These are phyloP conservation scores for Psittacus erithacus DNA, from an alignment of 2,113 vertebrate species.

Conservation along the genomic window DNA sequence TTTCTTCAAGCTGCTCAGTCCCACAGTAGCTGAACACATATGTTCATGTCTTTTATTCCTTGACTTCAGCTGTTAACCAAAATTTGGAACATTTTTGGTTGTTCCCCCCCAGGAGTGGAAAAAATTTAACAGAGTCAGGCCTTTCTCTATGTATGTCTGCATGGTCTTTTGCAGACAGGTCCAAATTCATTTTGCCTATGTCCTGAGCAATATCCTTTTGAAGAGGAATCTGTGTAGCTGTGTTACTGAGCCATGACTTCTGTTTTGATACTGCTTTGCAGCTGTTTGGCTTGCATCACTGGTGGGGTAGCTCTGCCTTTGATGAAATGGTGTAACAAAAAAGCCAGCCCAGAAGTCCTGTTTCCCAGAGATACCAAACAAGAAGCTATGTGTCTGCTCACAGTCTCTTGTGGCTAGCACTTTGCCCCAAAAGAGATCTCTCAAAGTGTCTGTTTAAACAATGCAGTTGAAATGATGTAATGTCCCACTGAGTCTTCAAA, in stretches of 20 bases:
- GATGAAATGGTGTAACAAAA: neutral
- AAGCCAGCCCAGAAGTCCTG: neutral
- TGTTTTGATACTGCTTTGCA: neutral
- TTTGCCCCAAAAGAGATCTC: neutral
- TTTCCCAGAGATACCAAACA: neutral
- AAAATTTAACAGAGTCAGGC: neutral
- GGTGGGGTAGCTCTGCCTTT: neutral
- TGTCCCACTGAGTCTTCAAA: neutral
- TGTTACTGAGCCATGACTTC: neutral
- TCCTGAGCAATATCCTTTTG: neutral
- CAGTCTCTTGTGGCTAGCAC: neutral
- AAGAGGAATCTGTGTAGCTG: neutral
- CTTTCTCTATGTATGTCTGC: neutral
- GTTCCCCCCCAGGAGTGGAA: neutral
- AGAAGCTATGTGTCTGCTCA: neutral
- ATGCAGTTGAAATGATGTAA: neutral
- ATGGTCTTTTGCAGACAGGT: neutral
- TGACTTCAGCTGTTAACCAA: neutral
- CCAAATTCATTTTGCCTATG: neutral
- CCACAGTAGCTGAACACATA: neutral
- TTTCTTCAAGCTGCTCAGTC: neutral
- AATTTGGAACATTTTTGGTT: neutral
- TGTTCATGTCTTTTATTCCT: neutral
- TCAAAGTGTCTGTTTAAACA: neutral
- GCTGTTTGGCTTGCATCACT: neutral